Evolutionary conservation across 2,888 invertebrate species (phyloP), one percentile per base, ranked within the genome.

Genomic region (Baccha elongata): DNA sequence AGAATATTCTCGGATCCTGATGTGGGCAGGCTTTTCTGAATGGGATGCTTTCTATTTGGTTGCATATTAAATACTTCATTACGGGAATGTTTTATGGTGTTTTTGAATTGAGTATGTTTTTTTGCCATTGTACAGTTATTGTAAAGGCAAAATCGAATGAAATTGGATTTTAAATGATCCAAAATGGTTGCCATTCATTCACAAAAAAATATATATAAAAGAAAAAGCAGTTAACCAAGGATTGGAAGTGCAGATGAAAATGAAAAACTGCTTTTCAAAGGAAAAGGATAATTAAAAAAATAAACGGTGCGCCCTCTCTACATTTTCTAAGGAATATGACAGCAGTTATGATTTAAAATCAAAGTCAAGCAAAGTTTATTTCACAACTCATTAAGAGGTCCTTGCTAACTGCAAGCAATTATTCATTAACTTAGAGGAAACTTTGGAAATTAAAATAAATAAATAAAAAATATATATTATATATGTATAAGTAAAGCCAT

Each of bases 381-480:
- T 83, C 83, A 73, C 78, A 83, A 83, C 83, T 83, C 83, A 83
- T 83, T 83, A 83, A 83, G 83, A 73, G 83, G 78, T 83, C 83
- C 78, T 72, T 73, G 87, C 88, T 88, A 88, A 88, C 87, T 88
- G 88, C 87, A 85, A 88, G 88, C 87, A 89, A 88, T 89, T 88
- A 88, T 88, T 88, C 88, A 88, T 88, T 88, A 89, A 88, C 88
- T 88, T 72, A 48, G 64, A 78, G 83, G 72, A 78, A 83, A 83
- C 83, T 83, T 83, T 83, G 65, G 68, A 72, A 78, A 80, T 65
- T 58, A 71, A 62, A 71, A 40, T 53, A 23, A 58, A 26, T 23
- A 68, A 60, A 50, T 50, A 37, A 71, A 26, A 32, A 68, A 35
- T n/a, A 6, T 7, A 37, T n/a, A 71, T 55, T 42, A 58, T 15